Conservation (phyloP, 2,888 invertebrate genomes). For the Azorinus chamasolen region DNA sequence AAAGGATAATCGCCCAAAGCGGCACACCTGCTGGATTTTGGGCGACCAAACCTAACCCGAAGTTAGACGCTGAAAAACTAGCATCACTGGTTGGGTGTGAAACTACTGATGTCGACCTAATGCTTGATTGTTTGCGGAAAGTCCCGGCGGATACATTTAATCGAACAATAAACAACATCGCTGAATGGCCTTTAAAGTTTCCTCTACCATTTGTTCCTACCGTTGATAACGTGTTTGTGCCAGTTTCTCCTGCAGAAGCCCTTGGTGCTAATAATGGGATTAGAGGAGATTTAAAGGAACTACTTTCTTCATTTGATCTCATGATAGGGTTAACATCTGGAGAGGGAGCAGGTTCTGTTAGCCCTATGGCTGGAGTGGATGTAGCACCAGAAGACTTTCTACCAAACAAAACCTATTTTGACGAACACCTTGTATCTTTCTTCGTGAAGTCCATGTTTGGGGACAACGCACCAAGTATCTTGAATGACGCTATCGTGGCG, state of each 20-base stretch:
- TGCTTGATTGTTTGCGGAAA: neutral
- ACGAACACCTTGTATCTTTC: neutral
- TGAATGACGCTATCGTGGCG: constrained; percentile 34
- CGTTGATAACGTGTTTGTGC: too few species aligned
- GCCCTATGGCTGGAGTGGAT: neutral
- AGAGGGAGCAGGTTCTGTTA: constrained; percentile 54
- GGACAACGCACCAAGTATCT: constrained; percentile 9
- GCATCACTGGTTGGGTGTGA: constrained; percentile 94
- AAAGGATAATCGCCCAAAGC: constrained; percentile 96
- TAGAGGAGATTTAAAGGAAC: too few species aligned
- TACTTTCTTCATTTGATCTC: constrained; percentile 55
- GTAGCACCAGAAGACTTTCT: neutral
- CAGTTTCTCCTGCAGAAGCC: too few species aligned
- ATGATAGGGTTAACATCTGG: constrained; percentile 56
- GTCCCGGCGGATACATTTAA: neutral
- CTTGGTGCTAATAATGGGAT: too few species aligned
- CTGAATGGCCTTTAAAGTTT: neutral
- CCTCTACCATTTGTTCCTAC: neutral
- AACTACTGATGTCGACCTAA: neutral
- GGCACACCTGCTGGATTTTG: constrained; percentile 97
- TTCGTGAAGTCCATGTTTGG: neutral
- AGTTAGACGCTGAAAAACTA: constrained; percentile 92
- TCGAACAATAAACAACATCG: neutral
- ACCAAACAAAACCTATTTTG: neutral
- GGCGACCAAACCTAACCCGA: constrained; percentile 93